Conservation (phyloP, 1,140 invertebrate genomes). For the Microplitis demolitor region DNA sequence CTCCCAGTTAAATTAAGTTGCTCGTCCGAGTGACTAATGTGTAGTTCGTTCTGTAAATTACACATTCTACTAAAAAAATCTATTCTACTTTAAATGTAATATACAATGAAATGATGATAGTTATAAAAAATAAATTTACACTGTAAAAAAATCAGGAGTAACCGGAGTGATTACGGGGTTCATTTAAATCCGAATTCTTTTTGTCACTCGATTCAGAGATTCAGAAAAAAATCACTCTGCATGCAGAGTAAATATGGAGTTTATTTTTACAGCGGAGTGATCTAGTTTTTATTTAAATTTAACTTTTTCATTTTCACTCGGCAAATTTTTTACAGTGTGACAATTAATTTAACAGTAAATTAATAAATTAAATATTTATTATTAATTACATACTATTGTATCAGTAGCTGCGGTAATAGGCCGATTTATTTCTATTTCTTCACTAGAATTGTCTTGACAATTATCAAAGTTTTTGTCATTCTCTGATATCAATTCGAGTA, state of each 20-base stretch:
- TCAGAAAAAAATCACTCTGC: too few species aligned
- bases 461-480: slow-evolving; percentile 73
- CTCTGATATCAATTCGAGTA: slow-evolving; percentile 74
- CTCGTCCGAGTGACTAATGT: not conserved
- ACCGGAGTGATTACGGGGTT: too few species aligned
- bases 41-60: slow-evolving; percentile 15
- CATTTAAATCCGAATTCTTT: too few species aligned
- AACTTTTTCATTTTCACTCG: too few species aligned
- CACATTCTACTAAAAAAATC: slow-evolving; percentile 5
- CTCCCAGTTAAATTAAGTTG: slow-evolving; percentile 38
- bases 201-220: too few species aligned
- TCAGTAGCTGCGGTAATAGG: slow-evolving; percentile 64
- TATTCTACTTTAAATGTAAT: slow-evolving; percentile 3
- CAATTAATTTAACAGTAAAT: not conserved
- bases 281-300: too few species aligned
- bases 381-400: slow-evolving; percentile 36
- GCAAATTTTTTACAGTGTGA: too few species aligned
- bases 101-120: slow-evolving; percentile 14
- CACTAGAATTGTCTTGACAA: slow-evolving; percentile 52
- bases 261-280: too few species aligned
- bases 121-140: slow-evolving; percentile 6
- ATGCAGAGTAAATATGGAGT: too few species aligned
- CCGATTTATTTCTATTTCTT: slow-evolving; percentile 55
- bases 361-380: too few species aligned
- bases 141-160: too few species aligned